These are phyloP conservation scores for Agrochola macilenta DNA, from an alignment of 2,888 invertebrate species.

Conservation along the genomic window DNA sequence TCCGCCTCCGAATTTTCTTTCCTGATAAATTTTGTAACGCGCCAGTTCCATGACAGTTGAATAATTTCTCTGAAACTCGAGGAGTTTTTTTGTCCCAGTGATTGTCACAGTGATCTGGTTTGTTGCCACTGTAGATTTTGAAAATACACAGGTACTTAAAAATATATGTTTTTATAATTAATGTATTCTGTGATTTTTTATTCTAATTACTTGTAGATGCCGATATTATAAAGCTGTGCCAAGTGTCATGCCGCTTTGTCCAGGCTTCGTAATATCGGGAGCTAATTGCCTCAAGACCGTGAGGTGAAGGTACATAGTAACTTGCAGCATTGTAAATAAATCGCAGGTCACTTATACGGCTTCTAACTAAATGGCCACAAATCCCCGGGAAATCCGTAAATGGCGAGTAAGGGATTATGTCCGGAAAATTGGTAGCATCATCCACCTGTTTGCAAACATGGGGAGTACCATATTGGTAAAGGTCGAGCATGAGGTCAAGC, in stretches of 20 bases:
- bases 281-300: not conserved
- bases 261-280: not conserved
- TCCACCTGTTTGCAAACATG: constrained; percentile 37
- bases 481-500: not conserved
- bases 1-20: not conserved
- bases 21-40: constrained; percentile 13
- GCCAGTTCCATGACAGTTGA: not conserved
- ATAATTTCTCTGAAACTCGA: not conserved
- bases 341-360: not conserved
- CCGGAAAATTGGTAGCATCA: constrained; percentile 25
- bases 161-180: not conserved
- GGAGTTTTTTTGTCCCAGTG: not conserved
- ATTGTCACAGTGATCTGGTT: not conserved
- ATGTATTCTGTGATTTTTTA: not conserved
- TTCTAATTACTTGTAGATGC: not conserved
- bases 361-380: constrained; percentile 6
- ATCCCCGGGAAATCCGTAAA: not conserved
- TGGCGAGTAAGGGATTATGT: constrained; percentile 27
- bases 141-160: not conserved
- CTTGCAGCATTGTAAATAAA: constrained; percentile 14
- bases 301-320: not conserved
- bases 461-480: not conserved
- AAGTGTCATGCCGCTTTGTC: not conserved
- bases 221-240: not conserved
- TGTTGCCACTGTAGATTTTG: not conserved